Conservation (phyloP, 2,113 vertebrate species). For the Dicaeum eximium region DNA sequence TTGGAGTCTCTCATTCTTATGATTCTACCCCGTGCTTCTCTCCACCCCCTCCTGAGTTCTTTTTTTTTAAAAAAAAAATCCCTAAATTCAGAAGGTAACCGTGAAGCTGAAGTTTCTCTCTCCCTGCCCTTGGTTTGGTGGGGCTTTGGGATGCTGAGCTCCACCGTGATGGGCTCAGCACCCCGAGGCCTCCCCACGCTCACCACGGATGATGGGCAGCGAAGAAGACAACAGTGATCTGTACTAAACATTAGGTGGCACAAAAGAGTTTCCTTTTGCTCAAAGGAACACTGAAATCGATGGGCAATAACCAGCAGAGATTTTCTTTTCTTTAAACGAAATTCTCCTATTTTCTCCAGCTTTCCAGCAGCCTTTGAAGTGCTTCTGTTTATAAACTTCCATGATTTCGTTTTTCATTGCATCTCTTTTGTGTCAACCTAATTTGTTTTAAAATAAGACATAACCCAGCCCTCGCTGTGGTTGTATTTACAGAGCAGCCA, state of each 20-base stretch:
- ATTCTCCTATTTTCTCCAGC: neutral
- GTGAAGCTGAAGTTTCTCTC: neutral
- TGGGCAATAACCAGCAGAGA: neutral
- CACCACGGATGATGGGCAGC: neutral
- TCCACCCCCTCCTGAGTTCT: neutral
- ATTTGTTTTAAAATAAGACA: neutral
- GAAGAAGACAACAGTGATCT: conserved; percentile 40
- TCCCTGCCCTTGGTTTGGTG: neutral
- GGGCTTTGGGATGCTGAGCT: neutral
- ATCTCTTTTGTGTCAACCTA: neutral
- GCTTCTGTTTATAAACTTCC: neutral
- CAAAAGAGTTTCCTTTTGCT: conserved; percentile 65
- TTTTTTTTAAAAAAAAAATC: neutral
- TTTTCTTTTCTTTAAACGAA: neutral
- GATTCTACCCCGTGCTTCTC: neutral
- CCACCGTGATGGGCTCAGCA: neutral
- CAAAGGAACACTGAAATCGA: neutral
- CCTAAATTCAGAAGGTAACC: neutral
- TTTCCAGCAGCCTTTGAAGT: neutral
- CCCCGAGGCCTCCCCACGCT: neutral
- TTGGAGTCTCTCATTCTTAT: neutral
- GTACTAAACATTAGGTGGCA: conserved; percentile 69
- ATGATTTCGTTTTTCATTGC: neutral
- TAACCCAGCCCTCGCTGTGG: neutral
- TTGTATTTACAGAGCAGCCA: neutral